Evolutionary conservation across 37 sponge, comb jelly and placozoan species (phyloP).

Genomic region (Ephydatia muelleri): DNA sequence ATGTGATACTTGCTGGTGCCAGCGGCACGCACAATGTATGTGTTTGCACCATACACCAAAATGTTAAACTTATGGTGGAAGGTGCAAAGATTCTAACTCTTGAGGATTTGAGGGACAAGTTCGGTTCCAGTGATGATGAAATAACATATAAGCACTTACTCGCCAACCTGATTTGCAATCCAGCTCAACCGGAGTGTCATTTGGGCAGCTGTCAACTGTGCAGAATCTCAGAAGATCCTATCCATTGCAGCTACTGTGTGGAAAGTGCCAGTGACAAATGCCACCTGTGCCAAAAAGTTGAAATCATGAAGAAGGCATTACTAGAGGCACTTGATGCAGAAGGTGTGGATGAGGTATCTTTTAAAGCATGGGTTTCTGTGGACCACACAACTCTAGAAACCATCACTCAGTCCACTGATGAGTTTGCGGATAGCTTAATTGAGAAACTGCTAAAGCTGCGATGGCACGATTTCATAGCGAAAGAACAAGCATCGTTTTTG

Average conservation of each 20-base stretch:
- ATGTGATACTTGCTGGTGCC: no score
- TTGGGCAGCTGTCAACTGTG: no score
- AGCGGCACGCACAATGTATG: no score
- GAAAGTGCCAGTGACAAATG: no score
- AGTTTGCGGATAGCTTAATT: no score
- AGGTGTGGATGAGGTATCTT: constrained; percentile 8
- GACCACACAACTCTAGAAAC: constrained; percentile 19
- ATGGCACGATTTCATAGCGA: constrained; percentile 7
- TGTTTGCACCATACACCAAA: no score
- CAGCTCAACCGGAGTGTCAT: constrained; percentile 28
- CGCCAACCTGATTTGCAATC: constrained; percentile 27
- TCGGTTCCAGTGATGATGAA: no score
- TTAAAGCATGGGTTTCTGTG: constrained; percentile 26
- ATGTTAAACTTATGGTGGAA: no score
- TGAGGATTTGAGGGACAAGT: background rate
- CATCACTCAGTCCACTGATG: no score
- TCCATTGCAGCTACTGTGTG: no score
- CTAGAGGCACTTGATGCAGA: constrained; percentile 13
- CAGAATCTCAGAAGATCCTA: no score
- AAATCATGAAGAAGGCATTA: constrained; percentile 8
- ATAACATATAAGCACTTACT: constrained; percentile 1
- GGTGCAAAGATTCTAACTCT: constrained; percentile 21
- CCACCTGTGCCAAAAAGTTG: constrained; percentile 19
- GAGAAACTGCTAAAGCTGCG: no score
- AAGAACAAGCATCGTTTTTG: constrained; percentile 15